phyloP scores from a whole-genome alignment of 2,797 vertebrate genomes.

The Scolopax bukidnonensis region DNA sequence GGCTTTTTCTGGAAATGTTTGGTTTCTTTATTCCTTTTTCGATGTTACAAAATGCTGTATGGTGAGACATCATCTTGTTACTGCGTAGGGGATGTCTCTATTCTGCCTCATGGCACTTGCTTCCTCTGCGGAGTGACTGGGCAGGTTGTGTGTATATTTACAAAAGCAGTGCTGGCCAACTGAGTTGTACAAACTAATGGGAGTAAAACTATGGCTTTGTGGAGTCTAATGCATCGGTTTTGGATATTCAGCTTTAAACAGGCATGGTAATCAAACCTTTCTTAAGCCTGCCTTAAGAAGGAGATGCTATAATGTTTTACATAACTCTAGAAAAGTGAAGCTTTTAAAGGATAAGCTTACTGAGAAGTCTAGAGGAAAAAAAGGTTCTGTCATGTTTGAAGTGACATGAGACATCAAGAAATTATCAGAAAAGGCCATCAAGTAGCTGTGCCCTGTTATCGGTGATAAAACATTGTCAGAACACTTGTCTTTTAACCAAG shows the following conservation, averaged over 20 bases:
- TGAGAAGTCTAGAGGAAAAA: not conserved
- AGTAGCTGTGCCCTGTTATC: not conserved
- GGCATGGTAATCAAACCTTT: not conserved
- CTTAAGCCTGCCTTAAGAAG: not conserved
- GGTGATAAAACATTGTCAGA: not conserved
- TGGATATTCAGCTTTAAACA: not conserved
- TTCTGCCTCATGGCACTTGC: not conserved
- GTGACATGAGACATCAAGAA: not conserved
- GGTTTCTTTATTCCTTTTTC: not conserved
- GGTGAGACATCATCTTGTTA: not conserved
- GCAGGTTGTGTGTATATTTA: not conserved
- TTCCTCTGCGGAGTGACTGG: not conserved
- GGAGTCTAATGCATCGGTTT: not conserved
- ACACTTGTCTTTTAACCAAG: not conserved
- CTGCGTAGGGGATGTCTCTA: not conserved
- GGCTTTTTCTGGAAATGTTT: not conserved
- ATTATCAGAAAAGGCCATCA: not conserved
- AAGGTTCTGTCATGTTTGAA: not conserved
- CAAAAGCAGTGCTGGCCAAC: not conserved
- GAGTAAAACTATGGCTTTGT: not conserved
- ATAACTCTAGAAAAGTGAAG: not conserved
- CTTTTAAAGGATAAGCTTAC: not conserved
- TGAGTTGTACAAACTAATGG: not conserved
- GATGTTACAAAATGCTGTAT: not conserved
- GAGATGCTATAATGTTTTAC: not conserved